A percentile compares a stretch with the other conserved stretches of the same genome.
phyloP scores from a whole-genome alignment of 2,113 vertebrate genomes.

The Haemorhous mexicanus region DNA sequence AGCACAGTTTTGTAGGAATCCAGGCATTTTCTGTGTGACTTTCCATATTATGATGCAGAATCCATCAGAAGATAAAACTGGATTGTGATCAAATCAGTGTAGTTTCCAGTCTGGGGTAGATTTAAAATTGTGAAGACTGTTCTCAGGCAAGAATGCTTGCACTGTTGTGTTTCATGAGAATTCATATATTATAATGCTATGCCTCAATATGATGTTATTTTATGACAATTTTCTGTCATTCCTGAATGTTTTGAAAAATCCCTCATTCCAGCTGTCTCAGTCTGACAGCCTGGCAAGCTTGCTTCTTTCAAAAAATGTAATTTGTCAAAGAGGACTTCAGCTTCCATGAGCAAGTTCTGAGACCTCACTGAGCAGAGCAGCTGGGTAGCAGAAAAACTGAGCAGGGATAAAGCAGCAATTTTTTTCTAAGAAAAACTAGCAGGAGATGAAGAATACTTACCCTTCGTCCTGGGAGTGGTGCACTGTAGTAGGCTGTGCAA shows the following conservation, averaged over 20 bases:
- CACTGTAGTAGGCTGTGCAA: neutral
- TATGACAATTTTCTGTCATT: neutral
- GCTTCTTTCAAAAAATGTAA: neutral
- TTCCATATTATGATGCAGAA: neutral
- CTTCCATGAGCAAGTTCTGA: neutral
- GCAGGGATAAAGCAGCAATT: neutral
- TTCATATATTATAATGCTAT: neutral
- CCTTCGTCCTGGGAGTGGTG: rapidly evolving
- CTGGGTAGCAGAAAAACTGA: neutral
- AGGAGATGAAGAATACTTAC: neutral
- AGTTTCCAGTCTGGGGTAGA: neutral
- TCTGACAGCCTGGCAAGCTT: neutral
- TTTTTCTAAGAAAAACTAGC: neutral
- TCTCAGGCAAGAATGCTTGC: neutral
- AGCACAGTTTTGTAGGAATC: neutral
- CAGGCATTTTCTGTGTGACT: neutral
- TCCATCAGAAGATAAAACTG: neutral
- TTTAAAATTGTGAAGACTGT: neutral
- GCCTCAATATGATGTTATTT: neutral
- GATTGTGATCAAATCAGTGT: neutral
- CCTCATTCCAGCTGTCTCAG: neutral
- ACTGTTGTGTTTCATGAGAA: neutral
- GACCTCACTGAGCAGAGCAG: neutral
- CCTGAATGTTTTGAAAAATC: neutral
- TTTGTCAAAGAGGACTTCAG: neutral